A percentile compares a stretch with the other conserved stretches of the same genome.
Evolutionary conservation across 2,888 invertebrate species (phyloP).

Genomic region (Tachina grossa): DNA sequence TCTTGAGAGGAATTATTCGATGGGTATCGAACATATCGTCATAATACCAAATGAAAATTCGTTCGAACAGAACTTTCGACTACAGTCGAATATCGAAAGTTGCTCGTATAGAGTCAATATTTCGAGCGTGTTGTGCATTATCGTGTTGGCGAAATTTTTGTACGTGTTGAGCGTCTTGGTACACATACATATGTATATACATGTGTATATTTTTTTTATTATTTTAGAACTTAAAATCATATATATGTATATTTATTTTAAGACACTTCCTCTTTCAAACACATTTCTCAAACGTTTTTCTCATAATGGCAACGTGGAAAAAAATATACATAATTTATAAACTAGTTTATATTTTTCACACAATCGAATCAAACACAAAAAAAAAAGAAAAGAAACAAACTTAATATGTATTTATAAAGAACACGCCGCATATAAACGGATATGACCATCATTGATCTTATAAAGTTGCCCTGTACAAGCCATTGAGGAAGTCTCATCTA

Average conservation of each 20-base stretch:
- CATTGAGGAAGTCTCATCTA: slow-evolving; percentile 14
- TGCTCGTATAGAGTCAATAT: too few relatives aligned
- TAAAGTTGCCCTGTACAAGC: slow-evolving; percentile 18
- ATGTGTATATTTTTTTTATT: background rate
- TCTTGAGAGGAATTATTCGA: too few relatives aligned
- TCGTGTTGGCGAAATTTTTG: too few relatives aligned
- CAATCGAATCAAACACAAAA: background rate
- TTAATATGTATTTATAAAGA: slow-evolving; percentile 37
- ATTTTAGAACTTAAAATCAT: background rate
- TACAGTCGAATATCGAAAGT: too few relatives aligned
- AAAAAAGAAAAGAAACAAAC: slow-evolving; percentile 5
- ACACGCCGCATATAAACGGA: slow-evolving; percentile 27
- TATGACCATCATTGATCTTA: slow-evolving; percentile 64
- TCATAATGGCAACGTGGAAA: background rate
- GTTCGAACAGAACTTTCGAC: too few relatives aligned
- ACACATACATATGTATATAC: background rate
- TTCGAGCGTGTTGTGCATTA: too few relatives aligned
- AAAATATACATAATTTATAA: slow-evolving; percentile 18
- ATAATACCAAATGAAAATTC: too few relatives aligned
- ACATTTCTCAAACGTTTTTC: slow-evolving; percentile 41
- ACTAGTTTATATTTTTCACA: slow-evolving; percentile 38
- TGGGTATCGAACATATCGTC: too few relatives aligned
- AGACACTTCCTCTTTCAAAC: slow-evolving; percentile 48
- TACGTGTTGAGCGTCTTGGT: too few relatives aligned
- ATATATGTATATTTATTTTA: background rate